Evolutionary conservation across 1,140 invertebrate genomes (phyloP), one percentile per base, ranked within the genome.

Genomic region (Neuroterus valhalla): DNA sequence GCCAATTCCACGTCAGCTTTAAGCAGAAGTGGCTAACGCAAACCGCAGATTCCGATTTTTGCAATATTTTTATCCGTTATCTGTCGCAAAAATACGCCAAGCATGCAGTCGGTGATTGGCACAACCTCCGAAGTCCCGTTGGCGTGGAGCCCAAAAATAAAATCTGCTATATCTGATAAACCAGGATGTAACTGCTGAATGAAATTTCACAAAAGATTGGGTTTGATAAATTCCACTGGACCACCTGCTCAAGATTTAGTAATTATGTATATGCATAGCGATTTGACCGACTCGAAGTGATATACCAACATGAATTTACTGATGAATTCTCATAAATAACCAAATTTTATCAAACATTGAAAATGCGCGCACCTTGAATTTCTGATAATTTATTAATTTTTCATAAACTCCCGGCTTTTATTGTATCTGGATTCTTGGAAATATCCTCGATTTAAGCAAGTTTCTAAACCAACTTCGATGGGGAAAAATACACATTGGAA

Each of bases 31-130:
- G 23, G 12, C 17, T 48, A 48, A 48, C 17, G 17, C 26, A 45
- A 76, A 71, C 74, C 71, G 43, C 69, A 66, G 45, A 66, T 67
- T 68, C 52, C 52, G 23, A 23, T 68, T 78, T 76, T 72, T 66
- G 76, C 74, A 80, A 80, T 78, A 80, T 80, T 80, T 80, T 78
- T 70, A 80, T 80, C 70, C 72, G 74, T 76, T 80, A 78, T 75
- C 62, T 72, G 52, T 70, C 55, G 76, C 74, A 78, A 74, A 78
- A 80, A 80, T 80, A 80, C 76, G 76, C 78, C 76, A 80, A 74
- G 79, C 74, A 76, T 80, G 55, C 23, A 62, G 31, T 62, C 55
- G 55, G 55, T 62, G 55, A 80, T 80, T 80, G 79, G 79, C 74
- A 70, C 75, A 72, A 80, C 72, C 76, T 75, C 72, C 78, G 52